Base-by-base conservation (phyloP, 2,888 invertebrate genomes). In the Neoaliturus tenellus region DNA sequence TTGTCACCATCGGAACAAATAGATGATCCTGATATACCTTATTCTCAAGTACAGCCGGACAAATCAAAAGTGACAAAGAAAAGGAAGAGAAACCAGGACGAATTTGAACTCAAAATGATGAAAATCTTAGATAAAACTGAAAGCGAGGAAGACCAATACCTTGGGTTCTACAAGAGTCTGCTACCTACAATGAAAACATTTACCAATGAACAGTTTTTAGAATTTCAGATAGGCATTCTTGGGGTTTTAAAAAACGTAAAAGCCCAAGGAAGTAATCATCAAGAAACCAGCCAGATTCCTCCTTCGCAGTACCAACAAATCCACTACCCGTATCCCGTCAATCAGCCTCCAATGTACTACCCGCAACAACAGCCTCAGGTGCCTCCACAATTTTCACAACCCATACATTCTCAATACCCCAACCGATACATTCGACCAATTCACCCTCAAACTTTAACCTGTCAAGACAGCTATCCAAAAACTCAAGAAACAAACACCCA, bases 181-280 rank as follows among this genome's bases (percentile, higher is more conserved):
- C 31, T 84, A 41, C 84, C 84, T 81, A 81, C 73, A 23, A 41
- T 84, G 17, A 80, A 84, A 71, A 81, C 81, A 23, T 83, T 83
- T 28, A 84, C 84, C 23, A 71, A 41, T 71, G 84, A 84, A 67
- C 71, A 84, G 73, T 80, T 81, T 1, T 12, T 84, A 17, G 73
- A 81, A 10, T 83, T 83, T 12, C 83, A 83, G 83, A 35, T 81
- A 17, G 80, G 80, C 28, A 55, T 81, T 62, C 80, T 83, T 20
- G 51, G 80, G 25, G 80, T 80, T 51, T 80, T 80, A 28, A 80
- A 80, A 51, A 80, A 48, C 51, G 80, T 80, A 28, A 80, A 80
- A n/a, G 80, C 80, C 80, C 51, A 80, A 58, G 58, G 58, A 55
- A 10, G n/a, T n/a, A n/a, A n/a, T 23, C 6, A 31, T 31, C 80